These are phyloP conservation scores for Lordiphosa fenestrarum DNA, from an alignment of 2,888 invertebrate genomes.

Conservation along the genomic window DNA sequence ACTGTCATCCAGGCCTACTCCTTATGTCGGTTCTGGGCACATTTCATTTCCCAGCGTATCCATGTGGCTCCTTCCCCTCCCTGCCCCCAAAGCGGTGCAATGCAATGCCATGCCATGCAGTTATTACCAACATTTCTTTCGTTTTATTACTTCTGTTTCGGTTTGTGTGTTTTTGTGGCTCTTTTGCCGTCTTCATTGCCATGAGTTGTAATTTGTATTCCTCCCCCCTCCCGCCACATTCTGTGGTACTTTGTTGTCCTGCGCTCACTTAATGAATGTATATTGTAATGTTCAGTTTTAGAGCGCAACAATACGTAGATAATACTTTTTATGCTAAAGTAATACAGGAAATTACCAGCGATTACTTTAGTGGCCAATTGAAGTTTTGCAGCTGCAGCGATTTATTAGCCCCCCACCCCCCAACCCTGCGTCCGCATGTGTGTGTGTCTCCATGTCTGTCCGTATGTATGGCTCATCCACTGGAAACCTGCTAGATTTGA, in stretches of 20 bases:
- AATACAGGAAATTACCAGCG: constrained; percentile 41
- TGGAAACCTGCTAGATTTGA: constrained; percentile 51
- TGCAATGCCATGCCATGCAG: constrained; percentile 30
- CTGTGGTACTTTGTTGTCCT: constrained; percentile 41
- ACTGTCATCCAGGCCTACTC: constrained; percentile 38
- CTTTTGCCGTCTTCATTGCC: constrained; percentile 30
- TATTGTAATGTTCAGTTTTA: constrained; percentile 5
- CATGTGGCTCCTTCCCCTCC: constrained; percentile 25
- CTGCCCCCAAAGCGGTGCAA: constrained; percentile 10
- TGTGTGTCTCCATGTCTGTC: background rate
- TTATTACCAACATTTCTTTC: constrained; percentile 63
- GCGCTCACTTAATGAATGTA: constrained; percentile 24
- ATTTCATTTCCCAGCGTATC: constrained; percentile 51
- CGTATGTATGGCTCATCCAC: background rate
- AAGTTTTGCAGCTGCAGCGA: constrained; percentile 16
- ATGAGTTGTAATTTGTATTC: constrained; percentile 36
- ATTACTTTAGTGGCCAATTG: constrained; percentile 41
- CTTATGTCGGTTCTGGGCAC: constrained; percentile 33
- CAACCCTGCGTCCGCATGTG: too few species aligned
- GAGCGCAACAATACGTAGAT: constrained; percentile 9
- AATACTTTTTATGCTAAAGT: constrained; percentile 31
- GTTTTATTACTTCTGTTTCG: constrained; percentile 36
- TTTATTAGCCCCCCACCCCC: constrained; percentile 1
- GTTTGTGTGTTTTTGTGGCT: constrained; percentile 22
- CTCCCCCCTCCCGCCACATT: too few species aligned